Evolutionary conservation across 2,888 invertebrate species (phyloP).

Genomic region (Callosobruchus maculatus): DNA sequence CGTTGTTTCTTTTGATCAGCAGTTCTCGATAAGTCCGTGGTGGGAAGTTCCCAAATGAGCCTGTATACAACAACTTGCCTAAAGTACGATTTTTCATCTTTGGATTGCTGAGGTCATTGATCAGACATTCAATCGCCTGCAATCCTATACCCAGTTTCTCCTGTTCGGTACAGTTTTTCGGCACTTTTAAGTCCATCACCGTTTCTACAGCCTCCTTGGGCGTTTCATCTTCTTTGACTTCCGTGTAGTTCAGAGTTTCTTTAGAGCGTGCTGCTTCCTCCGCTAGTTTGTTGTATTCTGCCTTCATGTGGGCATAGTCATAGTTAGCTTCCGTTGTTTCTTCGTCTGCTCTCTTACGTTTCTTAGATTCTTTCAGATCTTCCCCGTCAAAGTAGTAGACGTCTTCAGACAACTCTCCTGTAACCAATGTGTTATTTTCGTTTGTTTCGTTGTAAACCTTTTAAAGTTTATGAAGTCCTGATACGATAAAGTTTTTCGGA

Average conservation of each 20-base stretch:
- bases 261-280: slow-evolving; percentile 37
- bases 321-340: slow-evolving; percentile 24
- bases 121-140: slow-evolving; percentile 45
- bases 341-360: not conserved
- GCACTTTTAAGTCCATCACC: slow-evolving; percentile 37
- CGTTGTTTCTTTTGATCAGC: too few relatives aligned
- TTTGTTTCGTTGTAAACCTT: too few relatives aligned
- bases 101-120: slow-evolving; percentile 40
- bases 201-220: slow-evolving; percentile 41
- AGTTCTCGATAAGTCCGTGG: too few relatives aligned
- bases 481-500: too few relatives aligned
- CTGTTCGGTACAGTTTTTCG: slow-evolving; percentile 51
- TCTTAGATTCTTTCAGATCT: not conserved
- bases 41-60: too few relatives aligned
- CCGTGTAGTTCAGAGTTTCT: slow-evolving; percentile 47
- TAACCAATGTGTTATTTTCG: too few relatives aligned
- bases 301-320: slow-evolving; percentile 30
- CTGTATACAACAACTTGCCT: not conserved
- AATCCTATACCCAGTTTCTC: slow-evolving; percentile 37
- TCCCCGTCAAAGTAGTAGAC: slow-evolving; percentile 1
- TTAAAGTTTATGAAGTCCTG: too few relatives aligned
- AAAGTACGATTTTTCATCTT: slow-evolving; percentile 26
- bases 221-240: slow-evolving; percentile 45
- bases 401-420: not conserved
- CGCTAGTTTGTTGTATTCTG: slow-evolving; percentile 50